phyloP scores from a whole-genome alignment of 35 echinoderm and acorn worm genomes.

The Heliocidaris tuberculata region DNA sequence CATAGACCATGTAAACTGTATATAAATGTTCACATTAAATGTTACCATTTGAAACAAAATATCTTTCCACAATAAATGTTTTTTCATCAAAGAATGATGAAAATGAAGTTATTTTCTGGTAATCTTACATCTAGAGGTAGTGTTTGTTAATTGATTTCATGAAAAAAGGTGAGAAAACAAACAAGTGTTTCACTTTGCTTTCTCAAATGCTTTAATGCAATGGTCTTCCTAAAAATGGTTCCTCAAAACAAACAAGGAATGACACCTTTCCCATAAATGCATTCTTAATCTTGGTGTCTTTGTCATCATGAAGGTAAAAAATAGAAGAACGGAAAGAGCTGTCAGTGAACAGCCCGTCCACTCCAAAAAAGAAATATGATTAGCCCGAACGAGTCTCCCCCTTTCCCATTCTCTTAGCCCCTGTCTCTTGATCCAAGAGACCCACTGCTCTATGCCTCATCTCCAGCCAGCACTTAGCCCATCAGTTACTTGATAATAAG shows the following conservation, averaged over 20 bases:
- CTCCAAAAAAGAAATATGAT: slow-evolving; percentile 11
- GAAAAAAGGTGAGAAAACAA: not conserved
- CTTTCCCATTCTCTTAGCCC: not conserved
- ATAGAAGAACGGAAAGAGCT: not conserved
- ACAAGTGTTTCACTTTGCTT: not conserved
- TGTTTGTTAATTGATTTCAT: not conserved
- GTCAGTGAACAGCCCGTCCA: not conserved
- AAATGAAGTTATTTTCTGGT: not conserved
- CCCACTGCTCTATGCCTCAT: slow-evolving; percentile 22
- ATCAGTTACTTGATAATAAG: slow-evolving; percentile 35
- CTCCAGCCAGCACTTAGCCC: slow-evolving; percentile 29
- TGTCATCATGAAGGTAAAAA: not conserved
- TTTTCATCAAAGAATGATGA: not conserved
- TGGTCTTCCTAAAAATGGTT: not conserved
- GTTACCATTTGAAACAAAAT: no score
- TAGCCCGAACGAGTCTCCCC: not conserved
- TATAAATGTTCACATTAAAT: no score
- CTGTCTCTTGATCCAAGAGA: not conserved
- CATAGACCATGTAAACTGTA: not conserved
- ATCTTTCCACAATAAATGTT: no score
- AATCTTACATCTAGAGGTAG: not conserved
- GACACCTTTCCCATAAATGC: not conserved
- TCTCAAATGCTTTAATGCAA: not conserved
- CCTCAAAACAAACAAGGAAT: not conserved
- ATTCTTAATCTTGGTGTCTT: not conserved